Conservation (phyloP, 1,140 invertebrate species). For the Caenorhabditis tropicalis region DNA sequence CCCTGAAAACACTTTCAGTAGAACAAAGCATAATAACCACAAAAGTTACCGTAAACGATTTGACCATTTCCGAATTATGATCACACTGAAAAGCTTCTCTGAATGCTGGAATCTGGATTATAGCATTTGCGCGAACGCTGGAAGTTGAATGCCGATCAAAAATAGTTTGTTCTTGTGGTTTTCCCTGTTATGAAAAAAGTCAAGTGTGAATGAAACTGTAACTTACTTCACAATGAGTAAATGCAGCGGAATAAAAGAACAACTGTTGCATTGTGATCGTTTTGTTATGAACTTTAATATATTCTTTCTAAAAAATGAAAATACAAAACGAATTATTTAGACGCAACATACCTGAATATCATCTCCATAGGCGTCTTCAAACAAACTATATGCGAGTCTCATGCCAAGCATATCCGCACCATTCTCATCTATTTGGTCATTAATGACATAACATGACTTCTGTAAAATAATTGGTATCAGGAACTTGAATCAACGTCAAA, state of each 20-base stretch:
- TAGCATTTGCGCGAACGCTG: background rate
- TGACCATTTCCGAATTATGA: background rate
- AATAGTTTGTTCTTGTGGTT: background rate
- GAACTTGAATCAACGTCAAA: background rate
- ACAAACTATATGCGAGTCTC: background rate
- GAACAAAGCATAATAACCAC: background rate
- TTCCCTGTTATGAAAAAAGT: background rate
- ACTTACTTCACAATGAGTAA: background rate
- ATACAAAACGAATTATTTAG: background rate
- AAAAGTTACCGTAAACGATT: background rate
- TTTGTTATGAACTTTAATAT: background rate
- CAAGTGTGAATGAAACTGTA: too few relatives aligned
- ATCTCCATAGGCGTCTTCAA: background rate
- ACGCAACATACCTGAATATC: background rate
- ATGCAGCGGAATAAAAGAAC: background rate
- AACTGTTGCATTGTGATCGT: background rate
- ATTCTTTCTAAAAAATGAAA: background rate
- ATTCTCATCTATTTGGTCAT: background rate
- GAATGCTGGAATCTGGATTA: background rate
- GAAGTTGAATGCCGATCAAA: background rate
- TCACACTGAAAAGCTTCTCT: background rate
- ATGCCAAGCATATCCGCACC: background rate
- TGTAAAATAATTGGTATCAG: background rate
- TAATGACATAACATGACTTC: background rate
- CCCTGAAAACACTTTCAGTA: too few relatives aligned